Percentiles rank a stretch among this genome's conserved stretches.
Conservation (phyloP, 2,797 vertebrate species). For the Gallinago solitaria region DNA sequence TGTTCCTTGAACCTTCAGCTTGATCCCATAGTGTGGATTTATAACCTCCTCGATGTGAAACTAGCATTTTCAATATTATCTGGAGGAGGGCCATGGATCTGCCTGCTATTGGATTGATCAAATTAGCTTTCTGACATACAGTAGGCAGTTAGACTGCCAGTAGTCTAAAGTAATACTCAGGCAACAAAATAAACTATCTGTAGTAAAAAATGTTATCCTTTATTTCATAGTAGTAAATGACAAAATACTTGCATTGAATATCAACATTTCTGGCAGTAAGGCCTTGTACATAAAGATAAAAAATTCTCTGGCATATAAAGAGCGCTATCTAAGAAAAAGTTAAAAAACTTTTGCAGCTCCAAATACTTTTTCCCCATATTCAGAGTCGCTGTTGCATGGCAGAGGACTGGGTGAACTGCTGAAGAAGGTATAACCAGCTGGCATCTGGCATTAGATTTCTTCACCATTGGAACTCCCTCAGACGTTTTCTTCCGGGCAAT, state of each 20-base stretch:
- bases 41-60: conserved; percentile 1
- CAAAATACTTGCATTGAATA: neutral
- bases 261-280: neutral
- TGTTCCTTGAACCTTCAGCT: conserved; percentile 31
- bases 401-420: neutral
- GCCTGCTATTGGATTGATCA: conserved; percentile 25
- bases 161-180: neutral
- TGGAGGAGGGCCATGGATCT: conserved; percentile 15
- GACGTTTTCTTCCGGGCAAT: neutral
- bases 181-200: neutral
- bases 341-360: neutral
- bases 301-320: neutral
- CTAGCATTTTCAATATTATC: conserved; percentile 14
- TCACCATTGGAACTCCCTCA: neutral
- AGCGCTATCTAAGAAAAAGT: neutral
- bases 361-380: neutral
- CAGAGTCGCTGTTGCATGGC: neutral
- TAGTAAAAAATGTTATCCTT: neutral
- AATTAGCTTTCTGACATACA: conserved; percentile 46
- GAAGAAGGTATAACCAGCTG: neutral
- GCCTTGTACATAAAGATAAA: neutral
- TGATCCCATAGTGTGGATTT: conserved; percentile 29
- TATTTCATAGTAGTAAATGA: neutral
- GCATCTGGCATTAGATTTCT: neutral
- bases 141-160: neutral